A percentile compares a stretch with the other conserved stretches of the same genome.
These are phyloP conservation scores for Nowickia ferox DNA, from an alignment of 2,888 invertebrate species.

Conservation along the genomic window DNA sequence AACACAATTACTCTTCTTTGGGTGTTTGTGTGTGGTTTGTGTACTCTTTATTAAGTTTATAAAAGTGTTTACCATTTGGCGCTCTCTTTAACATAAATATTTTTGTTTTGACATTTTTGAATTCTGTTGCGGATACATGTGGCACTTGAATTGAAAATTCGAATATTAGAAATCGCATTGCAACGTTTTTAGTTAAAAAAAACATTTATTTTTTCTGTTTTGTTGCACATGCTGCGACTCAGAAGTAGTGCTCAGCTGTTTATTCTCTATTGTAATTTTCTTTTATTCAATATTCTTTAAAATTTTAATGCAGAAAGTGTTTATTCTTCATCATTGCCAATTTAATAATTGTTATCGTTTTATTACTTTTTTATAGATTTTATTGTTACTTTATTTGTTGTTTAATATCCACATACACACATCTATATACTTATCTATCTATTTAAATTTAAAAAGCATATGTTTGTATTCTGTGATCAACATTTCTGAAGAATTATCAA, in stretches of 20 bases:
- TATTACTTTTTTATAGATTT: background rate
- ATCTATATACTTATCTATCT: background rate
- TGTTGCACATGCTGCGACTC: constrained; percentile 17
- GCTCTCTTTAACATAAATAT: background rate
- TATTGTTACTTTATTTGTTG: background rate
- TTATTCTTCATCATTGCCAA: constrained; percentile 9
- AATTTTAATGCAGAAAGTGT: constrained; percentile 4
- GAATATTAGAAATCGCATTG: constrained; percentile 6
- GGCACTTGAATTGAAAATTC: constrained; percentile 33
- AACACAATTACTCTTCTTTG: constrained; percentile 53
- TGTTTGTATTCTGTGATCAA: too few species aligned
- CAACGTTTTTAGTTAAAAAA: constrained; percentile 20
- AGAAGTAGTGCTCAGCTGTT: constrained; percentile 47
- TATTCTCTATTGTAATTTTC: background rate
- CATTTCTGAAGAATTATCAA: too few species aligned
- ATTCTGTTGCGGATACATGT: constrained; percentile 45
- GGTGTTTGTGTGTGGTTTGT: background rate
- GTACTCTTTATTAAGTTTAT: constrained; percentile 2
- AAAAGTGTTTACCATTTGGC: constrained; percentile 43
- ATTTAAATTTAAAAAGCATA: background rate
- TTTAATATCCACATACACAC: background rate
- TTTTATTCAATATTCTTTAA: background rate
- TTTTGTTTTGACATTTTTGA: constrained; percentile 51
- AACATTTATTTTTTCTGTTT: background rate
- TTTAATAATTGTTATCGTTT: constrained; percentile 27